Conservation (phyloP, 2,113 vertebrate genomes). For the Cygnus atratus region DNA sequence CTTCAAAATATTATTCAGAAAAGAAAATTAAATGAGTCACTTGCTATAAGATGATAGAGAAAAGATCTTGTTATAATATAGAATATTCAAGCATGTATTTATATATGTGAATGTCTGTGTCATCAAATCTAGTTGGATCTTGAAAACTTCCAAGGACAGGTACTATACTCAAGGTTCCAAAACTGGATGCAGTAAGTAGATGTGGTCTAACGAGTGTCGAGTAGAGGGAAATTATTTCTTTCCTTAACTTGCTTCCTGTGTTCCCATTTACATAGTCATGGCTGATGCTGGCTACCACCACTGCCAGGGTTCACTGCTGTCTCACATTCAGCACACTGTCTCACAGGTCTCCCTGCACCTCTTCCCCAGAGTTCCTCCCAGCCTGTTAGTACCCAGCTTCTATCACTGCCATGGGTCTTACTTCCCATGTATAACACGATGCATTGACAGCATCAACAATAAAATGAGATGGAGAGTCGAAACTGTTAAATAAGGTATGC, state of each 20-base stretch:
- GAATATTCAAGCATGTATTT: not conserved
- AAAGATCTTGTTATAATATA: not conserved
- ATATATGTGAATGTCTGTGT: not conserved
- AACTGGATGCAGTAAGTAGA: not conserved
- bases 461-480: not conserved
- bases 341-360: not conserved
- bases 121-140: not conserved
- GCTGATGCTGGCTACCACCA: not conserved
- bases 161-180: not conserved
- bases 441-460: not conserved
- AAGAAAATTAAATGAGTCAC: not conserved
- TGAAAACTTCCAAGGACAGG: not conserved
- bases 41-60: not conserved
- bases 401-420: not conserved
- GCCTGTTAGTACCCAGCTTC: not conserved
- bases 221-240: not conserved
- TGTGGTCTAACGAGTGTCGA: not conserved
- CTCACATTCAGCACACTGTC: not conserved
- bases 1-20: not conserved
- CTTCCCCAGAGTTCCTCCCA: not conserved
- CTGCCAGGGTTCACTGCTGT: not conserved
- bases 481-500: not conserved
- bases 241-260: not conserved
- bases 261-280: not conserved
- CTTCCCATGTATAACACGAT: not conserved